Evolutionary conservation across 2,888 invertebrate species (phyloP), one percentile per base, ranked within the genome.

Genomic region (Cynaeus angustus): DNA sequence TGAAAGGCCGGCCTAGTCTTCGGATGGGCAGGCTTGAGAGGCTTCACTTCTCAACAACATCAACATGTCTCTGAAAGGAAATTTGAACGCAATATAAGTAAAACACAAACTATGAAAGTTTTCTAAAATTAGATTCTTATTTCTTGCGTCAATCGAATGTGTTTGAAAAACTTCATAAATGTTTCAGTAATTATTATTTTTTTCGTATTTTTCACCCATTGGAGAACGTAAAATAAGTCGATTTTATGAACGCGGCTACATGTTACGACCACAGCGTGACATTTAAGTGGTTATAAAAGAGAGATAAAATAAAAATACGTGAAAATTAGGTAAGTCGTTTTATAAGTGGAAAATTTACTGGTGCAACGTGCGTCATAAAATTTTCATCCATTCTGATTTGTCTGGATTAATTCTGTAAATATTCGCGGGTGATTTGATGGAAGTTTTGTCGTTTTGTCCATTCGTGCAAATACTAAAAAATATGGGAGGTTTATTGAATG

Each of bases 161-260:
- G 21, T 3, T 4, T 21, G 21, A 21, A 41, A 41, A 10, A 43
- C 14, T 43, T 43, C 10, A 10, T 13, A 43, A 43, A 13, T 43
- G 12, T 12, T 43, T 10, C 7, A 9, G 12, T 43, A 10, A 46
- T 16, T 16, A 10, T 46, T 2, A 46, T 46, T 4, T 46, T 46
- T 46, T 46, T 26, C 7, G 9, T 4, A 46, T 16, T 46, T 46
- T 46, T 3, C 10, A 9, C 14, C 46, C 13, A n/a, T 16, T 46
- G 52, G 12, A 33, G 30, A 33, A 52, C 30, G 30, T 52, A 33
- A 52, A 52, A 30, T 28, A 9, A 55, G 55, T 16, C 1, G 21
- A 55, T 55, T 55, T 55, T 55, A 55, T 33, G 55, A 38, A 55
- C 38, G n/a, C 37, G 55, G 16, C 55, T 38, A 38, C 55, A 38